Base-by-base conservation (phyloP, 2,888 invertebrate species). In the Pristionchus exspectatus region DNA sequence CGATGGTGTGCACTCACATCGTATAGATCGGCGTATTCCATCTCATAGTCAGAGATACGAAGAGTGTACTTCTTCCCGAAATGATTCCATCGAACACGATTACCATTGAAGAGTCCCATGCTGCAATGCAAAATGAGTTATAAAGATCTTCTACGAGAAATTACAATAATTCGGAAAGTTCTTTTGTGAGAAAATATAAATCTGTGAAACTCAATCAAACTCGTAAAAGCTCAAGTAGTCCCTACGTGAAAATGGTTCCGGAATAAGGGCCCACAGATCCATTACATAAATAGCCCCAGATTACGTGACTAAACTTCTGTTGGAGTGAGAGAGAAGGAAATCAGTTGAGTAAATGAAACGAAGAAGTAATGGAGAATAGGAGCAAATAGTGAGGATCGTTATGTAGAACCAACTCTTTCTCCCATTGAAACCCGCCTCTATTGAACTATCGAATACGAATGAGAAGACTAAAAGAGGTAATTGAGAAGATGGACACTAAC, bases 21-120 rank as follows among this genome's bases (percentile, higher is more conserved):
- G 85, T 91, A 94, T 59, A 94, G 90, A 90, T 94, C 94, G 12
- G 92, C 92, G 89, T 92, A 93, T 86, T 94, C 94, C 92, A 94
- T 91, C 83, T 94, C 94, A 56, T 94, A 93, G 88, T 94, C 93
- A 66, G 92, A 92, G 90, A 94, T 92, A 50, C 92, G 85, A 44
- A 94, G 88, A 18, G 90, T 90, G 89, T 93, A 92, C 91, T 94
- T 94, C 91, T 94, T 94, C 14, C 94, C 94, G 85, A 94, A 94
- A 90, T 94, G 94, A 86, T 94, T 93, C 94, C 94, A 94, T 85
- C 92, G 93, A 69, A 94, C 91, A 44, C 91, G 90, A 54, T 84
- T 90, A 24, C 93, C 94, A 87, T 93, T 93, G 91, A 94, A 94
- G 91, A 94, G 91, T 90, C 93, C 92, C 92, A 93, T 93, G 81